Evolutionary conservation across 2,888 invertebrate genomes (phyloP).

Genomic region (Tipula helvola): DNA sequence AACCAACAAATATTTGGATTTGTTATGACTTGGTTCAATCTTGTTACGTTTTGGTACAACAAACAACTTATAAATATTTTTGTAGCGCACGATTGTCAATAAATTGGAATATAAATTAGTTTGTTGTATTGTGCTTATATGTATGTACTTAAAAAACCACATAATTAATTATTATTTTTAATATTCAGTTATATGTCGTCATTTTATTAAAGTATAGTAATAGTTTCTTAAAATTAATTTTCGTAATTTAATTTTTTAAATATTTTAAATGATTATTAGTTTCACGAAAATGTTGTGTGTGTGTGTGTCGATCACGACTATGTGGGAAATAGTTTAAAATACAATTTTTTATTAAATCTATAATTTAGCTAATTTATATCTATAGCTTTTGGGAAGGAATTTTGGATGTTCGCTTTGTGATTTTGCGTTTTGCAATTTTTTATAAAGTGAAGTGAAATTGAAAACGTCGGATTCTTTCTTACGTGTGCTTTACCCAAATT

Average conservation of each 20-base stretch:
- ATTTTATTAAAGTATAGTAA: neutral
- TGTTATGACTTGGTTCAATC: no score
- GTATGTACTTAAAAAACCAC: neutral
- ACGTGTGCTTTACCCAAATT: no score
- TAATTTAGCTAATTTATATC: no score
- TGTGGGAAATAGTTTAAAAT: neutral
- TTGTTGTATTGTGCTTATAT: neutral
- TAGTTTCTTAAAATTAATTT: neutral
- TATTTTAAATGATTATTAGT: neutral
- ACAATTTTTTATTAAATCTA: no score
- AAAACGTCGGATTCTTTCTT: no score
- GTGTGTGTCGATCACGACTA: no score
- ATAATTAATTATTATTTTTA: neutral
- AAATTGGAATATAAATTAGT: neutral
- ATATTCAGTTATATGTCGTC: neutral
- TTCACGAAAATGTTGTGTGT: neutral
- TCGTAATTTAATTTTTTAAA: neutral
- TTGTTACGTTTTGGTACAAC: no score
- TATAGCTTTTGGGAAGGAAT: no score
- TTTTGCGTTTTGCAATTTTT: no score
- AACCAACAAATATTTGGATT: neutral
- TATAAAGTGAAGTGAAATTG: no score
- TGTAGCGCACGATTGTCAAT: neutral
- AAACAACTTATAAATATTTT: neutral
- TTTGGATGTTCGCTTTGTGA: no score